These are phyloP conservation scores for Tuta absoluta DNA, from an alignment of 2,888 invertebrate genomes.

Conservation along the genomic window DNA sequence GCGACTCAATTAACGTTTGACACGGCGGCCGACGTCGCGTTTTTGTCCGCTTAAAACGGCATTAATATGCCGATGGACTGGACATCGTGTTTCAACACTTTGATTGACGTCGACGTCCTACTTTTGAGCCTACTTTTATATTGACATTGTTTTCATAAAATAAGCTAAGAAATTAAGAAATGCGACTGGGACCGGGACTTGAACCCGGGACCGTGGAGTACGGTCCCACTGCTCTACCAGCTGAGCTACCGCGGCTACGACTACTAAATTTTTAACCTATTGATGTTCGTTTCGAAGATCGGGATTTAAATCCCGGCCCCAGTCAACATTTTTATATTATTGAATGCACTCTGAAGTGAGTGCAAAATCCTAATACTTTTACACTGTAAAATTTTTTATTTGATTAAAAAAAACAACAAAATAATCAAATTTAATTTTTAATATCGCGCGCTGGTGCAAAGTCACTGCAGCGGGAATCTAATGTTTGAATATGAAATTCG, in stretches of 20 bases:
- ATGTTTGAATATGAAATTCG: conserved; percentile 46
- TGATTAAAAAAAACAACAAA: too few species aligned
- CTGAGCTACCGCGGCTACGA: too few species aligned
- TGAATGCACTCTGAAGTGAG: too few species aligned
- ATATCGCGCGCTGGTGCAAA: conserved; percentile 35
- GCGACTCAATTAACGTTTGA: conserved; percentile 72
- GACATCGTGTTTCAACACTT: conserved; percentile 61
- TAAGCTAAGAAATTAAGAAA: not conserved
- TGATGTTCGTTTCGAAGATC: too few species aligned
- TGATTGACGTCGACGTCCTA: conserved; percentile 34
- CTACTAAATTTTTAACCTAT: too few species aligned
- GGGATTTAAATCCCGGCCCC: too few species aligned
- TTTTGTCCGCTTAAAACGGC: conserved; percentile 68
- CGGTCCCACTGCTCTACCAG: too few species aligned
- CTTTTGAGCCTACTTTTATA: conserved; percentile 33
- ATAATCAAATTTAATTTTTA: not conserved
- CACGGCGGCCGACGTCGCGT: conserved; percentile 65
- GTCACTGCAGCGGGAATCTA: conserved; percentile 40
- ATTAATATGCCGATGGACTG: conserved; percentile 69
- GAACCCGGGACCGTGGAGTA: too few species aligned
- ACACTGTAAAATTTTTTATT: too few species aligned
- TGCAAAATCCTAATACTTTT: too few species aligned
- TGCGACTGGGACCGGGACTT: too few species aligned
- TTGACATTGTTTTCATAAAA: conserved; percentile 21
- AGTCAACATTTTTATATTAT: too few species aligned